Percentiles rank a stretch among this genome's conserved stretches.
Evolutionary conservation across 2,888 invertebrate genomes (phyloP).

Genomic region (Arrhopalites spinosus): DNA sequence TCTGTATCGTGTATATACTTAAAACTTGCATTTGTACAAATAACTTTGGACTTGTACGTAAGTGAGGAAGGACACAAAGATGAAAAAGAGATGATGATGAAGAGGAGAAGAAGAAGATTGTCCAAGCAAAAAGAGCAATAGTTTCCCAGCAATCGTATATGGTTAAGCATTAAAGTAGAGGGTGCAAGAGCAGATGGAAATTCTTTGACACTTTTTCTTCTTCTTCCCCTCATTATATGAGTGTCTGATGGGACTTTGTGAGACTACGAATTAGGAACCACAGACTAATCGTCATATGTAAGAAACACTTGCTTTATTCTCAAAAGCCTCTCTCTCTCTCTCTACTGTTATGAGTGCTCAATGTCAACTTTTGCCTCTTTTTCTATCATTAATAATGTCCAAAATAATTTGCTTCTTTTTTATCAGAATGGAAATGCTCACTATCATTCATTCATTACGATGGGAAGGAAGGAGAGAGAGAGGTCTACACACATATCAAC

Average conservation of each 20-base stretch:
- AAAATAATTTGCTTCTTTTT: constrained; percentile 9
- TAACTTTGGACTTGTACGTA: no score
- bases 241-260: no score
- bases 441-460: constrained; percentile 20
- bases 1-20: not conserved
- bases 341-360: constrained; percentile 5
- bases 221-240: not conserved
- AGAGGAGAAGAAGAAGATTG: not conserved
- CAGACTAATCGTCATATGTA: not conserved
- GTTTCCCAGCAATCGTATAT: not conserved
- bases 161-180: not conserved
- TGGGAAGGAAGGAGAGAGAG: no score
- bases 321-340: not conserved
- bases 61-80: constrained; percentile 1
- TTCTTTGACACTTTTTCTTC: constrained; percentile 12
- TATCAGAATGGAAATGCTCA: constrained; percentile 20
- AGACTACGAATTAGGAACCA: not conserved
- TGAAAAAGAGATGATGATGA: not conserved
- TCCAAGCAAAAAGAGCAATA: constrained; percentile 15
- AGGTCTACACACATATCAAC: no score
- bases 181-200: not conserved
- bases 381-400: constrained; percentile 18
- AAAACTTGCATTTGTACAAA: not conserved
- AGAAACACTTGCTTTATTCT: not conserved
- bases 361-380: constrained; percentile 5